Evolutionary conservation across 2,888 invertebrate genomes (phyloP), one percentile per base, ranked within the genome.

Genomic region (Xanthorhoe spadicearia): DNA sequence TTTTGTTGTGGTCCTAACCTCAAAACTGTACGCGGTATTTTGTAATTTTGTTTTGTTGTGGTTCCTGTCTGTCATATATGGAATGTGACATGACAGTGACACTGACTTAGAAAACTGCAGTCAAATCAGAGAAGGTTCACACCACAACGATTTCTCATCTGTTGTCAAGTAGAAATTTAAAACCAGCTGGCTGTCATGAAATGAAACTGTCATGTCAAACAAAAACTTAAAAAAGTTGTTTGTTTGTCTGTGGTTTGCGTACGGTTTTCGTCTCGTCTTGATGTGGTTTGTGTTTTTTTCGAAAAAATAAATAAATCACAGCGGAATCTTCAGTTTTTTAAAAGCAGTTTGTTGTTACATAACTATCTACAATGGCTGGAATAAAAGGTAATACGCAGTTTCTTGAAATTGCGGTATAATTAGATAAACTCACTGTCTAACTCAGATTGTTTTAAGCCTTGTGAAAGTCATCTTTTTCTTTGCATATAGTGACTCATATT

Each of bases 341-440:
- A 10, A 49, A 10, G n/a, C 1, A 54, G 19, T 32, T 56, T 52
- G 35, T 48, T 57, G 18, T 15, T 18, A n/a, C 17, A 2, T 9
- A 35, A 6, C 35, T 19, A 18, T 10, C 28, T 49, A 83, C 67
- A 82, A 93, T 93, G 93, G 93, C 93, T 78, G 93, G 93, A 82
- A 90, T 93, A 54, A 93, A 93, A 89, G 93, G 93, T 93, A 87
- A 60, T 59, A 17, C 48, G 19, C 19, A 7, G 54, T 49, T 56
- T 2, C 15, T 43, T 32, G 28, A 46, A 59, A 57, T 49, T 48
- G 18, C 64, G 64, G 38, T 53, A 28, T 52, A 51, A 48, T 53
- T 61, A 6, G 13, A 57, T 56, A 28, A 59, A 35, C 13, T 52
- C 18, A 35, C 5, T 8, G 17, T 15, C 18, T 61, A 56, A 52